Evolutionary conservation across 2,113 vertebrate species (phyloP).

Genomic region (Pluvialis apricaria): DNA sequence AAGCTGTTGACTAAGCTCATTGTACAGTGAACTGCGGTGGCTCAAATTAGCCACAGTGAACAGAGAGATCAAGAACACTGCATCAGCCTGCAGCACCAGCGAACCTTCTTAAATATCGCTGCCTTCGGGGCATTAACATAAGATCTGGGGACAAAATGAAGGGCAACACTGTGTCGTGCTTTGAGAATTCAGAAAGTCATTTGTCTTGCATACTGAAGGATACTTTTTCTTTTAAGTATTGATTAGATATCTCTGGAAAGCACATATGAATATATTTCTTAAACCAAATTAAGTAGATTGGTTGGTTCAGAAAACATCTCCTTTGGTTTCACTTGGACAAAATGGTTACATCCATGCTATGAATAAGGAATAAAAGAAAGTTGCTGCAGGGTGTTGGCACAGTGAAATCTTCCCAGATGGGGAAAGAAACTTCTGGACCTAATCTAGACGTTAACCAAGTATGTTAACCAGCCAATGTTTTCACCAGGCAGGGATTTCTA

Average conservation of each 20-base stretch:
- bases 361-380: conserved; percentile 36
- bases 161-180: background rate
- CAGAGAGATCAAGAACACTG: background rate
- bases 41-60: conserved; percentile 42
- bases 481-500: conserved; percentile 21
- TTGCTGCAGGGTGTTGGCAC: conserved; percentile 30
- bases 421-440: conserved; percentile 55
- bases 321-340: background rate
- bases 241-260: background rate
- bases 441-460: conserved; percentile 31
- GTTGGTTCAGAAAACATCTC: background rate
- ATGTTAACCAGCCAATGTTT: too few relatives aligned
- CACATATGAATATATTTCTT: background rate
- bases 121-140: background rate
- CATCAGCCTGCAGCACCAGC: background rate
- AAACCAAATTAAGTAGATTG: background rate
- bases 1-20: conserved; percentile 62
- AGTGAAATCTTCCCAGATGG: conserved; percentile 22
- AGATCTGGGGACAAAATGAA: background rate
- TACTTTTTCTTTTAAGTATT: background rate
- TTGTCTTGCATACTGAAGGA: background rate
- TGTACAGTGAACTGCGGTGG: conserved; percentile 41
- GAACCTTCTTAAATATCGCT: background rate
- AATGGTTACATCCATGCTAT: background rate
- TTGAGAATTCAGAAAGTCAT: background rate